Evolutionary conservation across 2,113 vertebrate species (phyloP), one percentile per base, ranked within the genome.

Genomic region (Pachyramphus minor): DNA sequence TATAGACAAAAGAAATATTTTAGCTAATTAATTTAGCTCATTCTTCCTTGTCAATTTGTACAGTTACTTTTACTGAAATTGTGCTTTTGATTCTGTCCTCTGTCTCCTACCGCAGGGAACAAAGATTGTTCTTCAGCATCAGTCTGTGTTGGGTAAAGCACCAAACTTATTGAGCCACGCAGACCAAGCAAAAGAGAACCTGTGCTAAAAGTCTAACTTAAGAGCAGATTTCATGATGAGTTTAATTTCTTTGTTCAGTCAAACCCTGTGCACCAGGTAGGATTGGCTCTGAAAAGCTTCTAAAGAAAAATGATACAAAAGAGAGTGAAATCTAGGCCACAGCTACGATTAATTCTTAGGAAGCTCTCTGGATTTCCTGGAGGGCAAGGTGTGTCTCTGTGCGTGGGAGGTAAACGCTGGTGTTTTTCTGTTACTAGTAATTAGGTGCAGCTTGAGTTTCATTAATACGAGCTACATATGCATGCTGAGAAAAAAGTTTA

Each of bases 391-490:
- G 96, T 94, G 94, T 87, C 63, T 93, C 63, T 73, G 28, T 73
- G 28, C 0, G 42, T 85, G 85, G 92, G 96, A 93, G 42, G 81
- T 73, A 90, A 96, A 96, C 0, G 68, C 84, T 73, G 59, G 31
- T 60, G 92, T 78, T 80, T 62, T 92, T 96, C 81, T 95, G 86
- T 93, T 91, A 91, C 90, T 76, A 89, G 67, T 96, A 96, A 97
- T 96, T 97, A 97, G 8, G 47, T 93, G 59, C 49, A 74, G 79
- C 60, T 95, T 95, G 72, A 95, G 67, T 89, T 92, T 94, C 80
- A 95, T 87, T 96, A 96, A 90, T 91, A 84, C 92, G 75, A 95
- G 55, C 78, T 85, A 80, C 86, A 71, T 63, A 56, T 84, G 77
- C 84, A 88, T 94, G 39, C 52, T 72, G 87, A 73, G 60, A 93